Evolutionary conservation across 2,113 vertebrate species (phyloP).

Genomic region (Phalacrocorax aristotelis): DNA sequence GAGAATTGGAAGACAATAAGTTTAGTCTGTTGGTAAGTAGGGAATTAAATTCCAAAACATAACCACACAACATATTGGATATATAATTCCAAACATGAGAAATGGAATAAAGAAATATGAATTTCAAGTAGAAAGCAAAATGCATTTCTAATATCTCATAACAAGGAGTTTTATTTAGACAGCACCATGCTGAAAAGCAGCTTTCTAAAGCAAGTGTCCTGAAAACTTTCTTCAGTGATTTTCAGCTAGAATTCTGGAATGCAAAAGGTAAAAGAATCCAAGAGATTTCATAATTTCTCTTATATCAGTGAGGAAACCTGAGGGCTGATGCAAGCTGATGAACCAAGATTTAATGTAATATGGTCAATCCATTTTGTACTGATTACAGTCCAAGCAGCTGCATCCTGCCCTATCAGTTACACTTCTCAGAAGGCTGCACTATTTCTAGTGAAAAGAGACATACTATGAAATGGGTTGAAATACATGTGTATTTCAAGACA

Average conservation of each 20-base stretch:
- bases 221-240: not conserved
- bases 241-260: not conserved
- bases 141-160: not conserved
- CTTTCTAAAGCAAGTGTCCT: not conserved
- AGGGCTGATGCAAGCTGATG: slow-evolving; percentile 30
- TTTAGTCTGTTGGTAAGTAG: not conserved
- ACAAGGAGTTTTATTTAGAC: not conserved
- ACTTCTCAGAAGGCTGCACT: not conserved
- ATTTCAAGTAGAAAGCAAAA: not conserved
- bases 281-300: slow-evolving; percentile 11
- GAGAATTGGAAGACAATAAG: not conserved
- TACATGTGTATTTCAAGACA: not conserved
- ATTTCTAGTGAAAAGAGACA: slow-evolving; percentile 14
- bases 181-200: not conserved
- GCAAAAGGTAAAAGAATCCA: not conserved
- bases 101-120: not conserved
- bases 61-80: not conserved
- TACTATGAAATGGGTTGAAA: not conserved
- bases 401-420: slow-evolving; percentile 27
- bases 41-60: not conserved
- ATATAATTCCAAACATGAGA: not conserved
- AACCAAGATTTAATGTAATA: slow-evolving; percentile 40
- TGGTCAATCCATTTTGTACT: slow-evolving; percentile 50
- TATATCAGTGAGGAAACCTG: slow-evolving; percentile 18
- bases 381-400: slow-evolving; percentile 49